phyloP scores from a whole-genome alignment of 2,888 invertebrate genomes.

The Dryobotodes eremita region DNA sequence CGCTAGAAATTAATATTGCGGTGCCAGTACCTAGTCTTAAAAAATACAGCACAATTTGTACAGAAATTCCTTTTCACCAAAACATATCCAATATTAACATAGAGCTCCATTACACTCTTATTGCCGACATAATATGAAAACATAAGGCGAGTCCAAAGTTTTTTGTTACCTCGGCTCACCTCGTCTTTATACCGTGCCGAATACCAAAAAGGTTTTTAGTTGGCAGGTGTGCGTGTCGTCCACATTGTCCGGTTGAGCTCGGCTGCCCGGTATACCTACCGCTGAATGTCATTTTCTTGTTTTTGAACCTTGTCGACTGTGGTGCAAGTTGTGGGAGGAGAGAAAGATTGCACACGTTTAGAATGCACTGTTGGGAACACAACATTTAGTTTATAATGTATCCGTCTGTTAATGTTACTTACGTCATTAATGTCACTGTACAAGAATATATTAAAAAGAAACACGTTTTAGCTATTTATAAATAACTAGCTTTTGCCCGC shows the following conservation, averaged over 20 bases:
- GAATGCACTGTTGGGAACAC: too few relatives aligned
- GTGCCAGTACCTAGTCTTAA: background rate
- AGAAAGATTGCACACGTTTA: background rate
- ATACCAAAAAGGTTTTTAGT: slow-evolving; percentile 70
- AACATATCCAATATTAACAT: slow-evolving; percentile 30
- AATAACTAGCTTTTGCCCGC: too few relatives aligned
- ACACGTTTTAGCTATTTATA: too few relatives aligned
- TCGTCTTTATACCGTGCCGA: slow-evolving; percentile 61
- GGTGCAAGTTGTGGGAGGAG: slow-evolving; percentile 36
- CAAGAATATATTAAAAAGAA: too few relatives aligned
- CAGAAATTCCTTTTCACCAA: background rate
- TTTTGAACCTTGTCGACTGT: slow-evolving; percentile 59
- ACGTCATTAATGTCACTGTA: too few relatives aligned
- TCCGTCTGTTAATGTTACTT: too few relatives aligned
- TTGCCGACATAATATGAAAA: slow-evolving; percentile 51
- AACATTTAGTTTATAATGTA: too few relatives aligned
- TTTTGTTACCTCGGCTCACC: slow-evolving; percentile 60
- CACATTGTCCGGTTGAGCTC: slow-evolving; percentile 68
- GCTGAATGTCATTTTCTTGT: slow-evolving; percentile 67
- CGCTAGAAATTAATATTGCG: background rate
- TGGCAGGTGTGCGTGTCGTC: slow-evolving; percentile 70
- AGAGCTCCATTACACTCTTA: slow-evolving; percentile 56
- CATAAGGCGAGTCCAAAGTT: slow-evolving; percentile 36
- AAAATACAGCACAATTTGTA: background rate
- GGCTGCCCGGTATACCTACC: slow-evolving; percentile 55